These are phyloP conservation scores for Caradrina clavipalpis DNA, from an alignment of 2,888 invertebrate genomes.

Conservation along the genomic window DNA sequence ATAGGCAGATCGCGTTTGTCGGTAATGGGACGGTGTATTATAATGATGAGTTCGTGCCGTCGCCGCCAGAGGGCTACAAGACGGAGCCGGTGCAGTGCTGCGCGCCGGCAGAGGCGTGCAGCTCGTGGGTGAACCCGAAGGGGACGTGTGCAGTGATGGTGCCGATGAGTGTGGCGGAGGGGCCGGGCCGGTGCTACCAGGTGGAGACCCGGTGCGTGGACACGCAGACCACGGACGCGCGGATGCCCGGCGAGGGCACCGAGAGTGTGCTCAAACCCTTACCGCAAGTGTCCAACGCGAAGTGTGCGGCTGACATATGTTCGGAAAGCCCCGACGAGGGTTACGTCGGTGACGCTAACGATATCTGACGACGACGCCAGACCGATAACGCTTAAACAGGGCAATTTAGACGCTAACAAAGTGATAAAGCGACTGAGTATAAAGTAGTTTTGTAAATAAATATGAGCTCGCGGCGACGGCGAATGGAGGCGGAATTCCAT, in stretches of 20 bases:
- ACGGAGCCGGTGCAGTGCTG: constrained; percentile 90
- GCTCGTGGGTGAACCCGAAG: constrained; percentile 87
- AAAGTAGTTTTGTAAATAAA: constrained; percentile 81
- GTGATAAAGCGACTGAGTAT: constrained; percentile 90
- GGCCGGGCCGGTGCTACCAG: constrained; percentile 87
- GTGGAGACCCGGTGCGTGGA: constrained; percentile 91
- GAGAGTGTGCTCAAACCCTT: constrained; percentile 84
- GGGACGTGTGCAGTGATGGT: constrained; percentile 90
- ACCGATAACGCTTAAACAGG: constrained; percentile 85
- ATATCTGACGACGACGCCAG: constrained; percentile 92
- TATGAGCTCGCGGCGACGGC: constrained; percentile 62
- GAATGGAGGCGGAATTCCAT: constrained; percentile 62
- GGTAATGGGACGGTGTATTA: constrained; percentile 87
- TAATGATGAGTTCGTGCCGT: constrained; percentile 92
- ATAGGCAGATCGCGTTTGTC: constrained; percentile 87
- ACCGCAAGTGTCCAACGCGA: constrained; percentile 87
- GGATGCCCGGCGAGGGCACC: constrained; percentile 83
- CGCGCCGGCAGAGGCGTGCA: constrained; percentile 83
- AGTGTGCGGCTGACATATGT: constrained; percentile 88
- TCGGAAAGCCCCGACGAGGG: constrained; percentile 97
- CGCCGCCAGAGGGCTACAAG: constrained; percentile 93
- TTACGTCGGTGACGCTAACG: constrained; percentile 95
- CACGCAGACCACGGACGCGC: constrained; percentile 91
- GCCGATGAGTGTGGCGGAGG: constrained; percentile 85
- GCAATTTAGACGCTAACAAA: constrained; percentile 86